Base-by-base conservation (phyloP, 2,797 vertebrate species). In the Chiroxiphia lanceolata region DNA sequence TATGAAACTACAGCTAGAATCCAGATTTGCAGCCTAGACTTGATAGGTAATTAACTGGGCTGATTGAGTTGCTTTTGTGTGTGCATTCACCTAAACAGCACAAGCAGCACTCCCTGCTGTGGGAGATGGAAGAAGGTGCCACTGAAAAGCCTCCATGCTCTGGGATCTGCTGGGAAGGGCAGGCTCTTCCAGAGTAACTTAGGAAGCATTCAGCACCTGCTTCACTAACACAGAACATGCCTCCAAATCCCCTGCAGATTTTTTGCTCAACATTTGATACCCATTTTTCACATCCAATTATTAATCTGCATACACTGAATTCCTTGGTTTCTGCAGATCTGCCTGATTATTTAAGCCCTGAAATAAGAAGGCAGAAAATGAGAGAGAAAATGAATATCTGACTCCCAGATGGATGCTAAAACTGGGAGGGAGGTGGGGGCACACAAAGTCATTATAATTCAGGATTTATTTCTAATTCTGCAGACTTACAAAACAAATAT, bases 361-460 rank as follows among this genome's bases (percentile, higher is more conserved):
- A 84, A 94, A 94, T 75, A 95, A 93, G 83, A 93, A 87, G 61
- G 65, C 78, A 94, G 90, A 94, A 94, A 95, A 93, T 87, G 47
- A 92, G 90, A 78, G 60, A 65, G 75, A 91, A 96, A 96, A 94
- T 78, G 19, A 90, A 92, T 81, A 89, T 89, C 68, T 87, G 78
- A 93, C 87, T 96, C 88, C 86, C 95, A 96, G 90, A 93, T 87
- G 92, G 94, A 90, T 87, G 69, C 90, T 89, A 92, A 95, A 96
- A 92, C 59, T 27, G 25, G 67, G 83, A 88, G 56, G 63, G 75
- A 88, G 42, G 59, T 78, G 67, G 64, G 33, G 51, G 67, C 77
- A 80, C 14, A n/a, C 15, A 80, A 75, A 54, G 6, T 75, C 71
- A 74, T 78, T 94, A 72, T 65, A 90, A 93, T 92, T 95, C 69